These are phyloP conservation scores for Philonicus albiceps DNA, from an alignment of 2,888 invertebrate genomes.

Conservation along the genomic window DNA sequence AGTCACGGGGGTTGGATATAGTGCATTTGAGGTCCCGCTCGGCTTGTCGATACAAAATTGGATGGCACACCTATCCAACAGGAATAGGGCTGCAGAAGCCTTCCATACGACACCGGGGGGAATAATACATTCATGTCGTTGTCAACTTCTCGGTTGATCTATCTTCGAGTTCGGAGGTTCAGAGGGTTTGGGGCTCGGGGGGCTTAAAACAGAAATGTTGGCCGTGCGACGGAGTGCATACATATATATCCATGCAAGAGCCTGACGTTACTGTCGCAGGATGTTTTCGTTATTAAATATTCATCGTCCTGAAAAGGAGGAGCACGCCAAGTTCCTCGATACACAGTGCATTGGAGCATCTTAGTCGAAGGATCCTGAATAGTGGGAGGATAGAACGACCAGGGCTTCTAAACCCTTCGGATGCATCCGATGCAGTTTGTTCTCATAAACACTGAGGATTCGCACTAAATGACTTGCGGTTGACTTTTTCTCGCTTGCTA, in stretches of 20 bases:
- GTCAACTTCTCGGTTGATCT: slow-evolving; percentile 6
- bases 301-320: slow-evolving; percentile 15
- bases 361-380: too few species aligned
- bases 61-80: not conserved
- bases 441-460: not conserved
- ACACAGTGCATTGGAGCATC: not conserved
- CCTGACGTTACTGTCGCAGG: slow-evolving; percentile 19
- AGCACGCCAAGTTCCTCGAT: not conserved
- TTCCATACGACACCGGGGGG: not conserved
- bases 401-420: not conserved
- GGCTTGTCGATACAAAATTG: slow-evolving; percentile 24
- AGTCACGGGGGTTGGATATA: not conserved
- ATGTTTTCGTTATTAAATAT: slow-evolving; percentile 38
- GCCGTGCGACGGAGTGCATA: not conserved
- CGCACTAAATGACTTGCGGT: slow-evolving; percentile 29
- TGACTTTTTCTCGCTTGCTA: not conserved
- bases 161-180: not conserved
- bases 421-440: not conserved
- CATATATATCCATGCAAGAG: not conserved
- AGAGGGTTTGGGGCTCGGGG: not conserved
- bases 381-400: not conserved
- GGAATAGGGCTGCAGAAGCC: not conserved
- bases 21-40: not conserved
- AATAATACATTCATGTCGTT: slow-evolving; percentile 14
- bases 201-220: not conserved